Base-by-base conservation (phyloP, 2,888 invertebrate genomes). In the Temnothorax unifasciatus region DNA sequence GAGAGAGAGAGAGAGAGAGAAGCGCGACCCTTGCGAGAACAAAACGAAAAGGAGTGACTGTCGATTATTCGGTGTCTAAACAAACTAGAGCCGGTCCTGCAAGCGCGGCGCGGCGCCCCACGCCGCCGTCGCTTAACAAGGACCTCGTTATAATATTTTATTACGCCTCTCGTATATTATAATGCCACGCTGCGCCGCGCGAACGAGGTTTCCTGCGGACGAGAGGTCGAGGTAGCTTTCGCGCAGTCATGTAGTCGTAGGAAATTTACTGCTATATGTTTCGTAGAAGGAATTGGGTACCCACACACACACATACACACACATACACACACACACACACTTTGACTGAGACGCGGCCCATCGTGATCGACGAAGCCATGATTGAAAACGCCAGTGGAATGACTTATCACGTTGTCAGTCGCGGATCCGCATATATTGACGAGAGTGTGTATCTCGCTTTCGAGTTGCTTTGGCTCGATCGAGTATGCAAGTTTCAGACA, bases 111-210 rank as follows among this genome's bases (percentile, higher is more conserved):
- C 82, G 82, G 74, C 85, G 82, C 87, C 87, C 87, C 88, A 85
- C 87, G 88, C 91, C 91, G 89, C 89, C 87, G 89, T 88, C 89
- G 90, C 92, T 93, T 94, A 94, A 94, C 94, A 94, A 94, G 94
- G 92, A 93, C 93, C 94, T 94, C 94, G 94, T 95, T 95, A 94
- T 92, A 92, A 94, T 94, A 93, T 93, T 95, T 94, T 94, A 94
- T 93, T 93, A 92, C 89, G 82, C 86, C 85, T 75, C 84, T 77
- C 66, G 76, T 84, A 85, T 86, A 84, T 85, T 61, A 52, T 87
- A 38, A 52, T 47, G 59, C 52, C 59, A 25, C 13, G 66, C 82
- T 47, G 59, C 54, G 66, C 85, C 25, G 61, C 68, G 69, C 77
- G 6, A 6, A 34, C 34, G 44, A 61, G 68, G 82, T 82, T 75